These are phyloP conservation scores for Peromyscus nudipes DNA, from an alignment of 2,797 vertebrate genomes.

Conservation along the genomic window DNA sequence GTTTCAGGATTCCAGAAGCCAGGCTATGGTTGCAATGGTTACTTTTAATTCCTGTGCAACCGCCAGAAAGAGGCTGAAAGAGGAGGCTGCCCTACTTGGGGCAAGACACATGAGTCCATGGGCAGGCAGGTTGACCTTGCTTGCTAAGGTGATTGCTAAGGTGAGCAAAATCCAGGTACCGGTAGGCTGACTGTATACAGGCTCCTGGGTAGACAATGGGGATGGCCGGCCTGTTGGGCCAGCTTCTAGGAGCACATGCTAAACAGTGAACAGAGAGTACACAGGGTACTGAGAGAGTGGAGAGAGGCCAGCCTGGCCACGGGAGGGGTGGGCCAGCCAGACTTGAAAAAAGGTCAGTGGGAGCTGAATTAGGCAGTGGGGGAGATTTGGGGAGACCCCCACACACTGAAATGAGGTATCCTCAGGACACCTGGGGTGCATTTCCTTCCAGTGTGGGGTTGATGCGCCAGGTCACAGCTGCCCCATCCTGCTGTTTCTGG, in stretches of 20 bases:
- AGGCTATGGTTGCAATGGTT: not conserved
- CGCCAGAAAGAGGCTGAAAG: not conserved
- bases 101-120: accelerated
- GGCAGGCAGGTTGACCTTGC: not conserved
- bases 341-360: too few species aligned
- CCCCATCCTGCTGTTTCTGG: not conserved
- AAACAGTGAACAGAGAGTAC: accelerated
- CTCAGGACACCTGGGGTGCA: not conserved
- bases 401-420: not conserved
- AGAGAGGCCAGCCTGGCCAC: not conserved
- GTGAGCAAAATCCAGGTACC: not conserved
- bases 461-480: not conserved
- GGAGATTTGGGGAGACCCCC: not conserved
- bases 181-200: not conserved
- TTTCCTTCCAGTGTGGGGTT: not conserved
- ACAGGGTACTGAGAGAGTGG: not conserved
- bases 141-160: accelerated
- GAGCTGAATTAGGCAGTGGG: not conserved
- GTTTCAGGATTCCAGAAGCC: not conserved
- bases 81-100: accelerated
- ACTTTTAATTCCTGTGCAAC: not conserved
- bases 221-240: not conserved
- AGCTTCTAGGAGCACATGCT: accelerated
- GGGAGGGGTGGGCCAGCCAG: accelerated
- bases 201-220: not conserved